phyloP scores from a whole-genome alignment of 2,113 vertebrate species.

The Peromyscus polionotus region DNA sequence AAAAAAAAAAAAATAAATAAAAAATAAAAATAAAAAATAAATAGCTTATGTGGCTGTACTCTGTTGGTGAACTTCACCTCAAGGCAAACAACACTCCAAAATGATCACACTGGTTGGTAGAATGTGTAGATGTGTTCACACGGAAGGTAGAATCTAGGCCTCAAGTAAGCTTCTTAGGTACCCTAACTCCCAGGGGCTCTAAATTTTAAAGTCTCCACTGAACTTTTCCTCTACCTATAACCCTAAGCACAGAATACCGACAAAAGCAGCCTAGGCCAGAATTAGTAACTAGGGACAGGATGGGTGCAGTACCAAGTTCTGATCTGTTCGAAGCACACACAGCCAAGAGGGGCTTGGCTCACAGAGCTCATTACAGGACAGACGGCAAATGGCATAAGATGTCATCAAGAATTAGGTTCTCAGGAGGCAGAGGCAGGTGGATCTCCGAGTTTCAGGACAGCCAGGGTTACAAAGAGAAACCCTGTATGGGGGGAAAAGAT shows the following conservation, averaged over 20 bases:
- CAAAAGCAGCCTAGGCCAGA: conserved; percentile 44
- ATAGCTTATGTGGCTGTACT: neutral
- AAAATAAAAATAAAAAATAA: too few species aligned
- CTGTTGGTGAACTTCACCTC: neutral
- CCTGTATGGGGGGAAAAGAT: too few species aligned
- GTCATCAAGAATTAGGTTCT: neutral
- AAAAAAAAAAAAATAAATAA: too few species aligned
- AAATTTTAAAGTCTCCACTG: conserved; percentile 45
- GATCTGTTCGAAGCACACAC: neutral
- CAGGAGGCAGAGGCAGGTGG: neutral
- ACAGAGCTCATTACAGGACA: neutral
- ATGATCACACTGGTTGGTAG: neutral
- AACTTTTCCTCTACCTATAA: conserved; percentile 1
- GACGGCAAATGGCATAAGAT: neutral
- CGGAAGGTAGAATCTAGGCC: neutral
- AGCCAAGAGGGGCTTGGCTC: neutral
- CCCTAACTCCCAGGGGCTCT: neutral
- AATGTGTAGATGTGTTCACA: neutral
- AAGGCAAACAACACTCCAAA: neutral
- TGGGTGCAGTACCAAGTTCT: neutral
- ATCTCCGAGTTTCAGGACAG: neutral
- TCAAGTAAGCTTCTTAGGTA: neutral
- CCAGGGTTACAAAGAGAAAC: neutral
- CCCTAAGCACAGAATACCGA: conserved; percentile 10
- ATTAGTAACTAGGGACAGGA: neutral